A percentile compares a stretch with the other conserved stretches of the same genome.
Evolutionary conservation across 2,113 vertebrate species (phyloP).

Genomic region (Bos indicus): DNA sequence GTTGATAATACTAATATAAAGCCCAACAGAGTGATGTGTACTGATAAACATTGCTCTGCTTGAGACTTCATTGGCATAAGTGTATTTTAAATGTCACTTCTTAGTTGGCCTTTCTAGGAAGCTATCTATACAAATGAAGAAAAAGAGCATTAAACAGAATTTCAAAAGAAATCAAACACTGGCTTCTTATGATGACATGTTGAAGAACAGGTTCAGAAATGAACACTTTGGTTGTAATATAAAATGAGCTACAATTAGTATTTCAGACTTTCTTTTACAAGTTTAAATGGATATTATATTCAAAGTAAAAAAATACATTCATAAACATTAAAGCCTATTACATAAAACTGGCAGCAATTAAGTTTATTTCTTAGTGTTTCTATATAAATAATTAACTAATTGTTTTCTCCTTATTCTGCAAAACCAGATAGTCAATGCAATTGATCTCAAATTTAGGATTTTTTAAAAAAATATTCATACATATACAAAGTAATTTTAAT

Average conservation of each 20-base stretch:
- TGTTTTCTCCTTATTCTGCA: not conserved
- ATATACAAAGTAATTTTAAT: not conserved
- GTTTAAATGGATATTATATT: not conserved
- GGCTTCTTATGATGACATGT: not conserved
- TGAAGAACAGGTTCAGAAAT: not conserved
- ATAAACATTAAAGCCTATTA: not conserved
- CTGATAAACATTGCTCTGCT: not conserved
- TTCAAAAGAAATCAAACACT: not conserved
- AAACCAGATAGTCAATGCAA: not conserved
- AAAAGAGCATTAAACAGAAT: not conserved
- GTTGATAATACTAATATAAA: not conserved
- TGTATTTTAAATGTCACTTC: not conserved
- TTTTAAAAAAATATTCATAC: not conserved
- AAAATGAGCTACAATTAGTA: not conserved
- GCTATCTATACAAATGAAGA: not conserved
- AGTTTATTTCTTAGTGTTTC: not conserved
- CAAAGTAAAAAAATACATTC: slow-evolving; percentile 18
- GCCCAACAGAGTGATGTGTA: not conserved
- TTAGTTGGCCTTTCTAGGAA: not conserved
- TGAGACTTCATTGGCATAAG: not conserved
- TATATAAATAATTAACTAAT: not conserved
- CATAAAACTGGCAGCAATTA: not conserved
- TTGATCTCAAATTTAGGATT: not conserved
- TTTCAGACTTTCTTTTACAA: not conserved
- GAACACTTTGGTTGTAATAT: not conserved